Percentiles rank a stretch among this genome's conserved stretches.
Evolutionary conservation across 2,113 vertebrate genomes (phyloP).

Genomic region (Isurus oxyrinchus): DNA sequence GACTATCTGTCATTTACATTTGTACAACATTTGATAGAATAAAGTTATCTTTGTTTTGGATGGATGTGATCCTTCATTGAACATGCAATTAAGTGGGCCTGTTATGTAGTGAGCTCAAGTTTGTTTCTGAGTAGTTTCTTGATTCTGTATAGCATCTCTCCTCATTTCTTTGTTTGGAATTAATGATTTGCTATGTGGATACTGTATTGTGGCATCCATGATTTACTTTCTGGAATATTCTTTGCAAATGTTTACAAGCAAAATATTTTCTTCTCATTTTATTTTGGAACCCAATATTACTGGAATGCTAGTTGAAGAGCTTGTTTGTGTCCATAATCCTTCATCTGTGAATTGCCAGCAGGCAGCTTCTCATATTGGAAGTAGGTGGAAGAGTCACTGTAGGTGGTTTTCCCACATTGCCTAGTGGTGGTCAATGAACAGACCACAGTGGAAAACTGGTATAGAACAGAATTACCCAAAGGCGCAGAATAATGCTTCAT

Average conservation of each 20-base stretch:
- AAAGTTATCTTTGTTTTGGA: background rate
- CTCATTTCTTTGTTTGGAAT: background rate
- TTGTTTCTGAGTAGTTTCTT: background rate
- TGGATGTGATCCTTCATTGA: background rate
- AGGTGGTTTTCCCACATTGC: background rate
- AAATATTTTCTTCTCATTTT: background rate
- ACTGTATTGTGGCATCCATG: background rate
- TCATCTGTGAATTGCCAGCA: background rate
- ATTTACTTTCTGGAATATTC: background rate
- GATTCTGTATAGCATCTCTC: background rate
- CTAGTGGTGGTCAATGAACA: background rate
- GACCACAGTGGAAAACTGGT: background rate
- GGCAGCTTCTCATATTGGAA: background rate
- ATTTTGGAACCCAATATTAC: background rate
- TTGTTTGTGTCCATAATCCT: background rate
- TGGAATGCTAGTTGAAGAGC: background rate
- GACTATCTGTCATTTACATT: background rate
- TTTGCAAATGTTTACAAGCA: background rate
- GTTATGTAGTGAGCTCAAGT: background rate
- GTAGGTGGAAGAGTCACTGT: background rate
- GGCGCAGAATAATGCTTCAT: background rate
- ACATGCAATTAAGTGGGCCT: background rate
- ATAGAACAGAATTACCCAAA: background rate
- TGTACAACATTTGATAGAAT: background rate
- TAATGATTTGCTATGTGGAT: background rate